Conservation (phyloP, 2,797 vertebrate species). For the Etheostoma perlongum region DNA sequence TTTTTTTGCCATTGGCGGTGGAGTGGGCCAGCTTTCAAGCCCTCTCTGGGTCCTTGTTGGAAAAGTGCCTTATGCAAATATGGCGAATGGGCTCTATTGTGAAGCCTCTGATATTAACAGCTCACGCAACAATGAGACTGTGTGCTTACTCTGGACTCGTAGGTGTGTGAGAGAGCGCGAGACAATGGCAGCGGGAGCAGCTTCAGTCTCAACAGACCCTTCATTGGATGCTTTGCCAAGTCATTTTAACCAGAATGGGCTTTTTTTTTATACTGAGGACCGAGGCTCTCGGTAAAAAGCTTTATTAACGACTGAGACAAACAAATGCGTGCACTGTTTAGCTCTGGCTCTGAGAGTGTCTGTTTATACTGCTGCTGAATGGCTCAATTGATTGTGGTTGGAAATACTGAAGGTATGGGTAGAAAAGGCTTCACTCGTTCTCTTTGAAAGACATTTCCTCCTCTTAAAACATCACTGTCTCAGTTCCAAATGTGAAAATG, state of each 20-base stretch:
- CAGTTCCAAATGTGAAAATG: conserved; percentile 57
- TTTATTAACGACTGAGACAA: conserved; percentile 76
- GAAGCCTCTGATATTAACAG: conserved; percentile 86
- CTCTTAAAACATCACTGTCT: conserved; percentile 65
- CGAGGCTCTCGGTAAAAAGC: conserved; percentile 72
- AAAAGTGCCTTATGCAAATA: conserved; percentile 91
- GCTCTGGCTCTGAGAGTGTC: conserved; percentile 57
- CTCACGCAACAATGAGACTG: conserved; percentile 84
- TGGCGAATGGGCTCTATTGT: conserved; percentile 84
- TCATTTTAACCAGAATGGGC: conserved; percentile 76
- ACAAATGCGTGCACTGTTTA: conserved; percentile 69
- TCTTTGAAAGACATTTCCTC: conserved; percentile 63
- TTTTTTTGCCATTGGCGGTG: conserved; percentile 84
- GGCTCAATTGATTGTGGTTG: conserved; percentile 64
- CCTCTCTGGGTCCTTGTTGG: conserved; percentile 85
- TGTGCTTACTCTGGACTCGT: conserved; percentile 80
- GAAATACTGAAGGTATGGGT: conserved; percentile 57
- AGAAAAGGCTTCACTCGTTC: conserved; percentile 62
- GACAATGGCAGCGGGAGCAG: conserved; percentile 79
- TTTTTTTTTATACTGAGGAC: conserved; percentile 33
- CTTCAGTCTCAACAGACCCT: conserved; percentile 83
- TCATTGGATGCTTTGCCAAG: conserved; percentile 78
- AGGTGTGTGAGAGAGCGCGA: conserved; percentile 82
- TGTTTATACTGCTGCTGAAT: conserved; percentile 70
- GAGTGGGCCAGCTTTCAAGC: conserved; percentile 87